Percentiles rank a stretch among this genome's conserved stretches.
Conservation (phyloP, 2,113 vertebrate species). For the Zosterops japonicus region DNA sequence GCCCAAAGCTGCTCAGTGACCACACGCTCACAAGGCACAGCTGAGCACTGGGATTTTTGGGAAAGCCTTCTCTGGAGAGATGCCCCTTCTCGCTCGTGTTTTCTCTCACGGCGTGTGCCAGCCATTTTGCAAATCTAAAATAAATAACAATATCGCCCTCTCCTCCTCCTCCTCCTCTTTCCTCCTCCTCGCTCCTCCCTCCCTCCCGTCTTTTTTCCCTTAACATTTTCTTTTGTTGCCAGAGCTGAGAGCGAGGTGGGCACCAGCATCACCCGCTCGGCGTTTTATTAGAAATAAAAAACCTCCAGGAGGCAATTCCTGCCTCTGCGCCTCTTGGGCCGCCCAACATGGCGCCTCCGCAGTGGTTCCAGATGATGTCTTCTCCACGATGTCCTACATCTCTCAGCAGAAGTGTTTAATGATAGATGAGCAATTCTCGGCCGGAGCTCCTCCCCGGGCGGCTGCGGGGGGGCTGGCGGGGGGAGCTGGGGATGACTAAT, state of each 20-base stretch:
- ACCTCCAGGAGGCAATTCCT: background rate
- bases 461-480: background rate
- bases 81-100: background rate
- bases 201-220: background rate
- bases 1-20: accelerated
- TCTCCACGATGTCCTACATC: slow-evolving; percentile 17
- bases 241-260: background rate
- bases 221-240: background rate
- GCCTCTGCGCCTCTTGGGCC: background rate
- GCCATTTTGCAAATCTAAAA: slow-evolving; percentile 67
- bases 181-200: background rate
- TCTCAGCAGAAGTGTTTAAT: slow-evolving; percentile 42
- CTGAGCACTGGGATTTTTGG: background rate
- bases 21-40: background rate
- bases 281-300: background rate
- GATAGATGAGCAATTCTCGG: slow-evolving; percentile 46
- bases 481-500: slow-evolving; percentile 3
- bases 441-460: slow-evolving; percentile 42
- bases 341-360: slow-evolving; percentile 68
- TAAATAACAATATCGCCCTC: background rate
- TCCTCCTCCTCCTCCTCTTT: background rate
- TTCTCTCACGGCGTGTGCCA: slow-evolving; percentile 17
- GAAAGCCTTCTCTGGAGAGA: background rate
- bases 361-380: slow-evolving; percentile 39
- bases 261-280: background rate